These are phyloP conservation scores for Mionectes olivaceus DNA, from an alignment of 2,797 vertebrate genomes.

Conservation along the genomic window DNA sequence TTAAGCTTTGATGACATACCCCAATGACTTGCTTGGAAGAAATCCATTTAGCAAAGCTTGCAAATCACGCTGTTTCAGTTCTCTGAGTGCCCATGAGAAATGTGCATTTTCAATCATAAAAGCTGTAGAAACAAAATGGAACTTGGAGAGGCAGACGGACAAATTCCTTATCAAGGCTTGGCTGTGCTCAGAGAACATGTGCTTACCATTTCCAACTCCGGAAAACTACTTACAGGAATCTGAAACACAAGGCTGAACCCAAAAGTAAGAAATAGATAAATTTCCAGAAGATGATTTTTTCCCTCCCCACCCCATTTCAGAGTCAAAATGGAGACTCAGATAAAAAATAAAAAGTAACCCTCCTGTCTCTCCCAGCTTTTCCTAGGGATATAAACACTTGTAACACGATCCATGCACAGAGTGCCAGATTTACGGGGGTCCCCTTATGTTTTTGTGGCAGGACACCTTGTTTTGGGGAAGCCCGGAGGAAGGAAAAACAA, in stretches of 20 bases:
- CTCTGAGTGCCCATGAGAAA: slow-evolving; percentile 57
- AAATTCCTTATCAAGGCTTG: slow-evolving; percentile 65
- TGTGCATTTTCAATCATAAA: slow-evolving; percentile 63
- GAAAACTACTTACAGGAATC: slow-evolving; percentile 45
- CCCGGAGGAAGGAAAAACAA: not conserved
- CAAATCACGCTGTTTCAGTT: slow-evolving; percentile 63
- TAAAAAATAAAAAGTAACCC: slow-evolving; percentile 22
- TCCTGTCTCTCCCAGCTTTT: not conserved
- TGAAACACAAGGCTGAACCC: slow-evolving; percentile 17
- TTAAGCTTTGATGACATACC: slow-evolving; percentile 71
- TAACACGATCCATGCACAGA: not conserved
- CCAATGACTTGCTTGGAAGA: slow-evolving; percentile 66
- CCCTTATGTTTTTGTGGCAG: not conserved
- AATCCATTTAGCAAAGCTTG: slow-evolving; percentile 67
- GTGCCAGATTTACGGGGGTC: slow-evolving; percentile 13
- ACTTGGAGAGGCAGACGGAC: slow-evolving; percentile 47
- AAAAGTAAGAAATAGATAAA: slow-evolving; percentile 47
- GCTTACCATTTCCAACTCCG: slow-evolving; percentile 55
- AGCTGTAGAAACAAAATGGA: slow-evolving; percentile 67
- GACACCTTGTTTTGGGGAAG: not conserved
- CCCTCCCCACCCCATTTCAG: not conserved
- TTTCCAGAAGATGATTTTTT: not conserved
- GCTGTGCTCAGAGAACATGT: slow-evolving; percentile 56
- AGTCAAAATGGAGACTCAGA: slow-evolving; percentile 29
- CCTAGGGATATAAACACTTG: slow-evolving; percentile 29